Evolutionary conservation across 2,888 invertebrate species (phyloP), one percentile per base, ranked within the genome.

Genomic region (Drosophila hamatofila): DNA sequence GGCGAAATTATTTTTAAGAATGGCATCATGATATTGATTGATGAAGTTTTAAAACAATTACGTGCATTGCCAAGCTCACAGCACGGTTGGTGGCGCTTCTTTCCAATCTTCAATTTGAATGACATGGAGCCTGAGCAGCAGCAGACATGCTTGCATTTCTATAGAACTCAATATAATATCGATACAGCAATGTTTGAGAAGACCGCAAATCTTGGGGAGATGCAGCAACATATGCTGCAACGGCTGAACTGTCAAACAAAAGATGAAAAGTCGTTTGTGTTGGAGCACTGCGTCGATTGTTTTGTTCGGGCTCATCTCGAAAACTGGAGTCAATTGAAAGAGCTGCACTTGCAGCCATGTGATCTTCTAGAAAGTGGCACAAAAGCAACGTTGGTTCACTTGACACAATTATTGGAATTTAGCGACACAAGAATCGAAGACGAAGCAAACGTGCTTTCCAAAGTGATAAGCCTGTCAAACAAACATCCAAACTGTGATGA

Each of bases 31-130:
- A 0, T 18, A 49, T 54, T 60, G 6, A 14, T 55, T 16, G 7
- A 33, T 21, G 58, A 33, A 11, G 59, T 90, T 27, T 39, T 59
- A 25, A 35, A 9, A 3, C 77, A 67, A 46, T 49, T 79, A 4
- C 27, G 35, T 7, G 21, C 27, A 6, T 46, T 85, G 55, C 83
- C 51, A n/a, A 76, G 55, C 30, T 39, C 58, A 4, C 51, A 65
- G 5, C 83, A 85, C 52, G 80, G 85, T 11, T 91, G 88, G 86
- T 75, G 89, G 63, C 79, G 83, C 3, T 62, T 84, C 9, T 51
- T 75, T 37, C 65, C 81, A 4, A 48, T 88, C 3, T 82, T 86
- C 27, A 3, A 46, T 0, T 9, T 59, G 2, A 3, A 16, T 0
- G 44, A 59, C 9, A 7, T 68, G 11, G 41, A 71, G 21, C 23